Evolutionary conservation across 1,140 invertebrate species (phyloP), one percentile per base, ranked within the genome.

Genomic region (Chymomyza costata): DNA sequence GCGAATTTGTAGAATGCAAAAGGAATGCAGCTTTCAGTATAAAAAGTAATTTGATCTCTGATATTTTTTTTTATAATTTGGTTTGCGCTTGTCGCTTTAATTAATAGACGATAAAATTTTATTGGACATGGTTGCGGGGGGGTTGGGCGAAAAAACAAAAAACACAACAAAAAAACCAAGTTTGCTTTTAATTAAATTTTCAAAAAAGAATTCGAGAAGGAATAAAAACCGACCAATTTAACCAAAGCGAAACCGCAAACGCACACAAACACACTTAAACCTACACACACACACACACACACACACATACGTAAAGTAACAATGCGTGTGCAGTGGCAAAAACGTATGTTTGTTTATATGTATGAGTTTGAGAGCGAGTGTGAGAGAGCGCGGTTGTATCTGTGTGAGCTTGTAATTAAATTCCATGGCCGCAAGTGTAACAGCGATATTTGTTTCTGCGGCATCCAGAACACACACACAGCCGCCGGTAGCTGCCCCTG

Each of bases 391-490:
- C 51, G 54, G 19, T 39, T 53, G 34, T 19, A 32, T 45, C 25
- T 46, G 21, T 34, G 41, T 34, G 37, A 45, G 63, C 53, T 52
- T 78, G 66, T 80, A 80, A 80, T 80, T 80, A 80, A 80, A 80
- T 80, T 80, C 74, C 64, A 58, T 80, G 49, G 68, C 67, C 61
- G 73, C 67, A 65, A 66, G 64, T 66, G 55, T 63, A 66, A 64
- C 55, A 59, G 54, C 46, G 59, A 68, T 80, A 80, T 80, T 80
- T 80, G 73, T 71, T 80, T 78, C 65, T 59, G 44, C 52, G 51
- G 49, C 40, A 37, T 44, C 16, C 18, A 45, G 16, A 28, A 28
- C 31, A 34, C n/a, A 3, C 43, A 32, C 48, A 31, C 39, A 38
- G 30, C 38, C 38, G n/a, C 5, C n/a, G n/a, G n/a, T n/a, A n/a